A percentile compares a stretch with the other conserved stretches of the same genome.
These are phyloP conservation scores for Pseudopodoces humilis DNA, from an alignment of 2,113 vertebrate genomes.

Conservation along the genomic window DNA sequence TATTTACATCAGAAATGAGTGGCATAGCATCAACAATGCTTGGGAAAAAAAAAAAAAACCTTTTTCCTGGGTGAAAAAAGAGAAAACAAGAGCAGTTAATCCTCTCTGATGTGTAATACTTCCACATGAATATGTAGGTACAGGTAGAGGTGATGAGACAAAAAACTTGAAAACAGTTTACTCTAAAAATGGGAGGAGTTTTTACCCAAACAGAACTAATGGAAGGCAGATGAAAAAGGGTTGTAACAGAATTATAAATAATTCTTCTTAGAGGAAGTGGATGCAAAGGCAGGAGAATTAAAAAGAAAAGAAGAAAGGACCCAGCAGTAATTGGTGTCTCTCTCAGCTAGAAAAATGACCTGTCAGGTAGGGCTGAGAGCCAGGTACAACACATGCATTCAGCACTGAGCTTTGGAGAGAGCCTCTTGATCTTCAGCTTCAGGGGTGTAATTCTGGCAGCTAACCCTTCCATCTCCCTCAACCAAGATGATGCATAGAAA, in stretches of 20 bases:
- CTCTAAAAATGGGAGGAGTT: background rate
- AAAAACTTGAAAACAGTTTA: background rate
- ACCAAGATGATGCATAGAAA: background rate
- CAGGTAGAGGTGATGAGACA: background rate
- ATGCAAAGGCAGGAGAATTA: background rate
- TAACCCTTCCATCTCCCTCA: background rate
- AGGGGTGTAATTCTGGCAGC: background rate
- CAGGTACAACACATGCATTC: background rate
- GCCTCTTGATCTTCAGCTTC: constrained; percentile 39
- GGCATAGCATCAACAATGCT: background rate
- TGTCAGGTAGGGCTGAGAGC: constrained; percentile 3
- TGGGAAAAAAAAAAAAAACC: background rate
- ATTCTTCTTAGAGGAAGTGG: background rate
- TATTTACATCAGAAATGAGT: background rate
- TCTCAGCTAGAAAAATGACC: constrained; percentile 29
- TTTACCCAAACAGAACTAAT: background rate
- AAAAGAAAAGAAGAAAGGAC: background rate
- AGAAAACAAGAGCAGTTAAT: background rate
- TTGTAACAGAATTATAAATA: background rate
- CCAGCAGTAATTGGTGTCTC: constrained; percentile 27
- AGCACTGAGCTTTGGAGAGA: background rate
- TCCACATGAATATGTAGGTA: background rate
- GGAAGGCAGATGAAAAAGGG: background rate
- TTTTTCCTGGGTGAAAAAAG: background rate
- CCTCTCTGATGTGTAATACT: background rate